phyloP scores from a whole-genome alignment of 2,113 vertebrate genomes.

The Lycocorax pyrrhopterus region DNA sequence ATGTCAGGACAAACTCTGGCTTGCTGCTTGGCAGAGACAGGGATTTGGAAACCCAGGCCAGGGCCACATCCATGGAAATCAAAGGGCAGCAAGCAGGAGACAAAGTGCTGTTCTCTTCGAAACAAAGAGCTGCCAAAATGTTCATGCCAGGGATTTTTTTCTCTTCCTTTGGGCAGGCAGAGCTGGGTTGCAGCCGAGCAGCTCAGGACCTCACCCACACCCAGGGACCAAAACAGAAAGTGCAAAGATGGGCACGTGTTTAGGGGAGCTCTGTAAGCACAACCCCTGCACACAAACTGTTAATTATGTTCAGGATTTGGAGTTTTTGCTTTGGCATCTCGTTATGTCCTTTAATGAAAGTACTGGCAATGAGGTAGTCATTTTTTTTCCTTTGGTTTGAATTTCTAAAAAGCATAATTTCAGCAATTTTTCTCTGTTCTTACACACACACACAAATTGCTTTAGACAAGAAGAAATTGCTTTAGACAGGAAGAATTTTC shows the following conservation, averaged over 20 bases:
- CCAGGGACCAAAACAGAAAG: not conserved
- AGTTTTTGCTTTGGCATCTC: not conserved
- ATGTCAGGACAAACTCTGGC: not conserved
- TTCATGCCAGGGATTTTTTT: not conserved
- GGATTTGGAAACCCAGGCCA: not conserved
- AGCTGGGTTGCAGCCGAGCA: not conserved
- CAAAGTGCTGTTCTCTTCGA: not conserved
- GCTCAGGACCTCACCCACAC: not conserved
- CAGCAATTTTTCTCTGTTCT: slow-evolving; percentile 47
- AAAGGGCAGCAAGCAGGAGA: not conserved
- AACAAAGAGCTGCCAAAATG: slow-evolving; percentile 11
- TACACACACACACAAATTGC: not conserved
- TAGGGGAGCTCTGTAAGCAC: not conserved
- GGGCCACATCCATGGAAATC: not conserved
- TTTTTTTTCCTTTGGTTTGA: not conserved
- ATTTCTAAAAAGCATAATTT: slow-evolving; percentile 56
- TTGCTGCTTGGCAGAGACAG: not conserved
- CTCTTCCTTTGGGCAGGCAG: not conserved
- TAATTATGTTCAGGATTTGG: not conserved
- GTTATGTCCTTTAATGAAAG: not conserved
- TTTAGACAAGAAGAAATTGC: slow-evolving; percentile 57
- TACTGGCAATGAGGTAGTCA: not conserved
- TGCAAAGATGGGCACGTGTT: not conserved
- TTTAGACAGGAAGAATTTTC: slow-evolving; percentile 63
- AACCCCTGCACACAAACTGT: not conserved